Base-by-base conservation (phyloP, 2,888 invertebrate genomes). In the Artemia sp. region DNA sequence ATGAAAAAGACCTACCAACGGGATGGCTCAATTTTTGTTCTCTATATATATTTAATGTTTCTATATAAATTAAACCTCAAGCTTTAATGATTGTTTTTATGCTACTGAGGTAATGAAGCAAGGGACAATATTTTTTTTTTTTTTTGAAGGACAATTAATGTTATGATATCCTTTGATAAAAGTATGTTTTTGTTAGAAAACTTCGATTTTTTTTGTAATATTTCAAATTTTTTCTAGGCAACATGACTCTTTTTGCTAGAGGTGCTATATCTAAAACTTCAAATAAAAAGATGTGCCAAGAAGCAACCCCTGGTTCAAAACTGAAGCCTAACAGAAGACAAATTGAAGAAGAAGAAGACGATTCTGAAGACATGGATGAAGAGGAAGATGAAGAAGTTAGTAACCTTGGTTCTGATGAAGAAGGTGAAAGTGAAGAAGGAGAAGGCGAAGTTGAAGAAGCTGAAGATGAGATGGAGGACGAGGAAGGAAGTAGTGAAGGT, bases 171-270 rank as follows among this genome's bases (percentile, higher is more conserved):
- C 24, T 24, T 24, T 24, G 24, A 38, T 38, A 3, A 38, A 38
- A 38, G 38, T 38, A 38, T 38, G 38, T 38, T 38, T 38, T 38
- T 38, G 3, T 38, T 38, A 38, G 19, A 38, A 38, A 38, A 38
- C 38, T 38, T 38, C 38, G 6, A 38, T 38, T 38, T 38, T 24
- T 38, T 38, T 6, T 38, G 38, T 38, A 38, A 38, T 38, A 38
- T 38, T 38, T 6, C 38, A 19, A 24, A 58, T 58, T 58, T 24
- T 58, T n/a, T 10, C 24, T 19, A n/a, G 24, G 64, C 64, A 58
- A 58, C n/a, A 68, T 68, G 68, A 68, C 68, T 68, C 68, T 50
- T n/a, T 68, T 14, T 38, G 68, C 68, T 51, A 68, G 68, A 51
- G 14, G n/a, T 12, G 14, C 14, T 24, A 51, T 10, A 51, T 68